A percentile compares a stretch with the other conserved stretches of the same genome.
phyloP scores from a whole-genome alignment of 2,113 vertebrate genomes.

The Dromiciops gliroides region DNA sequence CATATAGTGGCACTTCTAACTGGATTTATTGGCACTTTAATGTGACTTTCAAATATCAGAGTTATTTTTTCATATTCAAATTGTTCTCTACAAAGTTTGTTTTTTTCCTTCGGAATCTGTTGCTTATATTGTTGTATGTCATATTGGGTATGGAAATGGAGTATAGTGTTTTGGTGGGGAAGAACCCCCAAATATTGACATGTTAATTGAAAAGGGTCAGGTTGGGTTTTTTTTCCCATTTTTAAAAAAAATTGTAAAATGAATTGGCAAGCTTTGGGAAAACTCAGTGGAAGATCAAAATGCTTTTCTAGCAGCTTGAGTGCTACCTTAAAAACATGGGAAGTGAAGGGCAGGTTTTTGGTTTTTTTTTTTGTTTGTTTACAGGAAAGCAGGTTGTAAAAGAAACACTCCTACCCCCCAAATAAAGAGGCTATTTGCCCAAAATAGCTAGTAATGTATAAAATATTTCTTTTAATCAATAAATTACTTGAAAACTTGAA shows the following conservation, averaged over 20 bases:
- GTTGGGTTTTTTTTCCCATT: rapidly evolving
- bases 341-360: background rate
- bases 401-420: background rate
- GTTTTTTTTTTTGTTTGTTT: background rate
- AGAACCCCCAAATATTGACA: background rate
- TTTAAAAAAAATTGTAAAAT: background rate
- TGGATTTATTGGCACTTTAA: background rate
- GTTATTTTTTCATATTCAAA: background rate
- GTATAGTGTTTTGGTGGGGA: rapidly evolving
- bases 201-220: background rate
- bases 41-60: background rate
- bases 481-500: background rate
- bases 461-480: conserved; percentile 27
- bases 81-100: background rate
- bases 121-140: background rate
- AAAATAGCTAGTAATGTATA: conserved; percentile 6
- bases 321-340: conserved; percentile 1
- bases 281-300: background rate
- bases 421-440: background rate
- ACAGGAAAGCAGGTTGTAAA: background rate
- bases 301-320: background rate
- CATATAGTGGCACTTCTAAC: background rate
- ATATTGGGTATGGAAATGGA: background rate
- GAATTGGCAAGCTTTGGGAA: conserved; percentile 1
- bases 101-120: background rate